phyloP scores from a whole-genome alignment of 1,140 invertebrate species.

The Zeugodacus cucurbitae region DNA sequence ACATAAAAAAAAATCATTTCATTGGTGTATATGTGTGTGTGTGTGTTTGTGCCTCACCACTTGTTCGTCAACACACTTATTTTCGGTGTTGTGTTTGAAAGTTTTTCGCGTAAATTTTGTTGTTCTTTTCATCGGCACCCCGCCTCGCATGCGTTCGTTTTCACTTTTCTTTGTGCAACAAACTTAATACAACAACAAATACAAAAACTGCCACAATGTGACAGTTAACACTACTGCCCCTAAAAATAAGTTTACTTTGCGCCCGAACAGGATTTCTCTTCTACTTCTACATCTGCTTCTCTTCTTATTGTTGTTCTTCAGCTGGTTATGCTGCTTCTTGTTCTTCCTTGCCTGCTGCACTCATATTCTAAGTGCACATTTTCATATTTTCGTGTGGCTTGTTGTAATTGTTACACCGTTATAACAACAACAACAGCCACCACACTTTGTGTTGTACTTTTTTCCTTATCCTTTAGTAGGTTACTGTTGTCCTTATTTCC shows the following conservation, averaged over 20 bases:
- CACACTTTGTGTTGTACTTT: neutral
- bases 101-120: neutral
- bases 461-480: neutral
- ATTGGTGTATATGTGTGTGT: neutral
- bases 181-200: neutral
- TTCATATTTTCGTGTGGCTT: too few species aligned
- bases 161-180: neutral
- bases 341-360: neutral
- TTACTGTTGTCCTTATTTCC: slow-evolving; percentile 41
- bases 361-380: neutral
- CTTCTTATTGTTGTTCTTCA: neutral
- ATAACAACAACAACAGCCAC: neutral
- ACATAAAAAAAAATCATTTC: neutral
- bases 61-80: neutral
- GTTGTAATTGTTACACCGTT: too few species aligned
- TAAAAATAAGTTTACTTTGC: neutral
- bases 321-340: neutral
- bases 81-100: neutral
- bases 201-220: neutral
- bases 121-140: neutral
- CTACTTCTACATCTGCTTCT: neutral
- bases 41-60: neutral
- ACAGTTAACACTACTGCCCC: neutral
- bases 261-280: neutral
- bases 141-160: neutral